Base-by-base conservation (phyloP, 2,797 vertebrate genomes). In the Pseudochirops corinnae region DNA sequence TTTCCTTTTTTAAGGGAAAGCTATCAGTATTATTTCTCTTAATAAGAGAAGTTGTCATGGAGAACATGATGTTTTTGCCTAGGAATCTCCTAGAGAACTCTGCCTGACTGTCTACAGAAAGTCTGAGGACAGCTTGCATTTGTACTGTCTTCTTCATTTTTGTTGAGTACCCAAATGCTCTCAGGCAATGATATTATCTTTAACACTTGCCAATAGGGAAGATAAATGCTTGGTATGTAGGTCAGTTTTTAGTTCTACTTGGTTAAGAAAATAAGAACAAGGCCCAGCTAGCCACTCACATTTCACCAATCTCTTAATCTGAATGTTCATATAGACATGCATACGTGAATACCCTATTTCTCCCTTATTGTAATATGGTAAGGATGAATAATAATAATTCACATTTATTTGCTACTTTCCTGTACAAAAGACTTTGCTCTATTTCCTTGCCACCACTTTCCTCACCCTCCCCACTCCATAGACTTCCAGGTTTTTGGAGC, bases 141-240 rank as follows among this genome's bases (percentile, higher is more conserved):
- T 95, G 52, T 95, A 92, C 91, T 90, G 82, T 90, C 94, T 67
- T 58, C 62, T 95, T 92, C 56, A 90, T 90, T 60, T 95, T 58
- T 33, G 74, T 62, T 5, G 95, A 90, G 74, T 96, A 96, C 95
- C 57, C n/a, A 96, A 62, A 9, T 57, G 58, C 33, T 97, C 92
- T 94, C 92, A 39, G 74, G 94, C 3, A 94, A 67, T 82, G 96
- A 95, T 56, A 62, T 96, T 53, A 96, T 92, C 97, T 98, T 90
- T 92, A 96, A 93, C 94, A 94, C 92, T 91, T 24, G 94, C 95
- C 96, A 97, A 94, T 90, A 95, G 95, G 93, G 56, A 93, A 95
- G 97, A 96, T 93, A 95, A 96, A 94, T 91, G 91, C 92, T 92
- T 96, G 95, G 93, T 93, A 95, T 96, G 57, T 93, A 94, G 82